phyloP scores from a whole-genome alignment of 2,888 invertebrate genomes.

The Polyommatus icarus region DNA sequence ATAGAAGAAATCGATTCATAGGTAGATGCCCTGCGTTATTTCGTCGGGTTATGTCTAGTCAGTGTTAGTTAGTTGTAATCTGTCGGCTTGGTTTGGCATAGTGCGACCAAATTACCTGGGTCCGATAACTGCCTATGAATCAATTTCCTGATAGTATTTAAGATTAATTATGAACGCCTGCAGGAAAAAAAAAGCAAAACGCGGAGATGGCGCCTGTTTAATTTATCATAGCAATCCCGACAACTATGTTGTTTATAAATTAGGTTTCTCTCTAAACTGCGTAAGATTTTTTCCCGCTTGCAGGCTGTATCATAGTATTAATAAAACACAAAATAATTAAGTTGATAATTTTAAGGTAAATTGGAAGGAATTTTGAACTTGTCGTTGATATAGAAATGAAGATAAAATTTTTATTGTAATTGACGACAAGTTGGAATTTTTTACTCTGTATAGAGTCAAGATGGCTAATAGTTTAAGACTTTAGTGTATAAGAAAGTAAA shows the following conservation, averaged over 20 bases:
- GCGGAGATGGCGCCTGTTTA: not conserved
- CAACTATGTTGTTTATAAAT: not conserved
- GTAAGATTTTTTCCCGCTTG: not conserved
- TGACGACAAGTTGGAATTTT: not conserved
- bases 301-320: not conserved
- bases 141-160: not conserved
- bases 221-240: not conserved
- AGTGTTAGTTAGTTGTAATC: not conserved
- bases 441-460: not conserved
- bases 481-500: not conserved
- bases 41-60: not conserved
- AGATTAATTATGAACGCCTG: not conserved
- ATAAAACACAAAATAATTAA: not conserved
- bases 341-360: not conserved
- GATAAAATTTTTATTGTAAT: not conserved
- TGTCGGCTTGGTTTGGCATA: not conserved
- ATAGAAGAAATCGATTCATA: not conserved
- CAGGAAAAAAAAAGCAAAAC: not conserved
- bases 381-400: not conserved
- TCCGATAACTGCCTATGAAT: no score
- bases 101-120: not conserved
- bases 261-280: not conserved
- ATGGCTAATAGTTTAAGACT: constrained; percentile 1
- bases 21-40: no score
- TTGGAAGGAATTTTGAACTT: not conserved